Conservation (phyloP, 2,113 vertebrate genomes). For the Thymallus thymallus region DNA sequence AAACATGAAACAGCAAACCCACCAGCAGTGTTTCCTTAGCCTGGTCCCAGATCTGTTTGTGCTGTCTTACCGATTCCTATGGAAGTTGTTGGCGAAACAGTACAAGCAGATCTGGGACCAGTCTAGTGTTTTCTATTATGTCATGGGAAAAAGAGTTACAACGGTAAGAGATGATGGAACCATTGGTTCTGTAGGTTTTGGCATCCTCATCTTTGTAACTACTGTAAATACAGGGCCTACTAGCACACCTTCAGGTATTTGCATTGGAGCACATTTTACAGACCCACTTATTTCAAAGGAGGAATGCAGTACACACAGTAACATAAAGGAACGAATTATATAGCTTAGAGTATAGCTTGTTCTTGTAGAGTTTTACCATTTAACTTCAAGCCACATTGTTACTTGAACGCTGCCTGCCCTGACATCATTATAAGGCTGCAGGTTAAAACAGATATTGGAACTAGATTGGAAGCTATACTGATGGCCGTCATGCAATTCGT, state of each 20-base stretch:
- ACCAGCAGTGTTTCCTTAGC: slow-evolving; percentile 49
- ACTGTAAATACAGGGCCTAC: neutral
- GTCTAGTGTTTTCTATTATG: too few relatives aligned
- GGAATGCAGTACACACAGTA: neutral
- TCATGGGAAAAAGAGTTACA: slow-evolving; percentile 9
- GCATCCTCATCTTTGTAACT: neutral
- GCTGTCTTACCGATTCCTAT: too few relatives aligned
- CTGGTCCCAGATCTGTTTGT: neutral
- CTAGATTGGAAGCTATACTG: slow-evolving; percentile 23
- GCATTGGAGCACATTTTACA: neutral
- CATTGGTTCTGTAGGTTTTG: neutral
- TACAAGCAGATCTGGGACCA: too few relatives aligned
- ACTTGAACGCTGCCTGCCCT: slow-evolving; percentile 11
- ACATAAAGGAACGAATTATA: neutral
- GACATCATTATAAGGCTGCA: slow-evolving; percentile 21
- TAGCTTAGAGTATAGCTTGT: neutral
- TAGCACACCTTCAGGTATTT: neutral
- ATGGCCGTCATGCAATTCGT: slow-evolving; percentile 60
- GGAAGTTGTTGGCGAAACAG: slow-evolving; percentile 9
- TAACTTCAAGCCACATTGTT: neutral
- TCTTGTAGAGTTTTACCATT: neutral
- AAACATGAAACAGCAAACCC: slow-evolving; percentile 41
- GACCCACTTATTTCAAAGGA: too few relatives aligned
- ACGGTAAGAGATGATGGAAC: too few relatives aligned
- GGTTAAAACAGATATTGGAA: slow-evolving; percentile 15